A percentile compares a stretch with the other conserved stretches of the same genome.
phyloP scores from a whole-genome alignment of 2,888 invertebrate genomes.

The Polylopha cassiicola region DNA sequence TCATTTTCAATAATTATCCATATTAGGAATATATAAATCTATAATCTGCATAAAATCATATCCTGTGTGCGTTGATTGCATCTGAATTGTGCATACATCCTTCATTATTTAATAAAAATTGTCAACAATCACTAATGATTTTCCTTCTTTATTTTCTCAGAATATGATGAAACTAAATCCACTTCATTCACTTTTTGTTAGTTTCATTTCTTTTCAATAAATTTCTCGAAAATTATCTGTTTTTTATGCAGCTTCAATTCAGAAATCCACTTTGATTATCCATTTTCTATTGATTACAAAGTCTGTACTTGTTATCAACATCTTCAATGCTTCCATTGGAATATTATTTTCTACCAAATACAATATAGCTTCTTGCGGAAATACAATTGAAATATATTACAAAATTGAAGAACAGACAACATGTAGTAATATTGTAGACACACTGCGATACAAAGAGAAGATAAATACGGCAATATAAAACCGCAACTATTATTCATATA shows the following conservation, averaged over 20 bases:
- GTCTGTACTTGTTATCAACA: too few relatives aligned
- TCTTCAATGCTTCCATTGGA: too few relatives aligned
- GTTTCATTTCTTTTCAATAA: not conserved
- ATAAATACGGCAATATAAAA: constrained; percentile 12
- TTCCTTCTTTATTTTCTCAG: not conserved
- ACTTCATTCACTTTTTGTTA: too few relatives aligned
- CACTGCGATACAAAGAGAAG: constrained; percentile 10
- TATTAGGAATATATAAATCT: too few relatives aligned
- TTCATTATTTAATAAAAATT: too few relatives aligned
- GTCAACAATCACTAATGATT: not conserved
- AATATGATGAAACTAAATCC: constrained; percentile 15
- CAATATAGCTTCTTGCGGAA: not conserved
- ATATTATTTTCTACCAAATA: too few relatives aligned
- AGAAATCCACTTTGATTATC: too few relatives aligned
- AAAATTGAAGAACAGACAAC: constrained; percentile 2
- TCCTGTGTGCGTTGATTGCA: too few relatives aligned
- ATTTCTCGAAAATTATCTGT: not conserved
- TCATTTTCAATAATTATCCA: too few relatives aligned
- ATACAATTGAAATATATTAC: constrained; percentile 1
- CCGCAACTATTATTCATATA: constrained; percentile 8
- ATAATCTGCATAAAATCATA: too few relatives aligned
- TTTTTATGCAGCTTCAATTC: not conserved
- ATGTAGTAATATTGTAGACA: constrained; percentile 2
- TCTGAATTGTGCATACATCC: too few relatives aligned
- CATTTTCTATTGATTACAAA: too few relatives aligned